Base-by-base conservation (phyloP, 2,888 invertebrate species). In the Leistus spinibarbis region DNA sequence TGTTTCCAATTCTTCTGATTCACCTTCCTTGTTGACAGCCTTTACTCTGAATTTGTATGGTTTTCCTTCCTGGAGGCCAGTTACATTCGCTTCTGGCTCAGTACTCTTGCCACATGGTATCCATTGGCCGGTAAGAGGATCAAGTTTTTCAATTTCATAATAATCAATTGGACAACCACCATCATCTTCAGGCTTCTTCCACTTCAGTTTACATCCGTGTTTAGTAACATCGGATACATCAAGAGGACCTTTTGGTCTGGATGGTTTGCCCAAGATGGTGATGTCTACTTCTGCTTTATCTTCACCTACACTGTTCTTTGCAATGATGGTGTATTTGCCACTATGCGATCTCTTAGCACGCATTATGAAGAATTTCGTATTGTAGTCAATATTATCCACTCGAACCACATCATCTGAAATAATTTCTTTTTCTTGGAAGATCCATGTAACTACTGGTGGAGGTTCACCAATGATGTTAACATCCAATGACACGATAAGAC, bases 21-120 rank as follows among this genome's bases (percentile, higher is more conserved):
- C 97, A 16, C 99, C 99, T 86, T 99, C 98, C 84, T 97, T 96
- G 86, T 99, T 99, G 69, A 99, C 97, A 19, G 99, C 98, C 82
- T 95, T 94, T 0, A 99, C 99, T 65, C 99, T 91, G 91, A 99
- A 99, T 88, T 98, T 97, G 87, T 99, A 99, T 0, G 96, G 95
- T 85, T 99, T 99, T 81, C 97, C 97, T 84, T 97, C 96, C 80
- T 95, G 93, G 63, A 98, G 87, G 0, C 96, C 96, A 5, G 90
- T 90, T 3, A 94, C 88, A 79, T 93, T 95, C 0, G 94, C 93
- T 86, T 95, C 95, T 23, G 95, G 94, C 81, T 94, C 95, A 74
- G 92, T 92, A 57, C 95, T 92, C 76, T 95, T 93, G 19, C 94
- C 96, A 82, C 95, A 96, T 7, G 96, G 95, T 69, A 96, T 89